Percentiles rank a stretch among this genome's conserved stretches.
phyloP scores from a whole-genome alignment of 1,140 invertebrate species.

The Arctopsyche grandis region DNA sequence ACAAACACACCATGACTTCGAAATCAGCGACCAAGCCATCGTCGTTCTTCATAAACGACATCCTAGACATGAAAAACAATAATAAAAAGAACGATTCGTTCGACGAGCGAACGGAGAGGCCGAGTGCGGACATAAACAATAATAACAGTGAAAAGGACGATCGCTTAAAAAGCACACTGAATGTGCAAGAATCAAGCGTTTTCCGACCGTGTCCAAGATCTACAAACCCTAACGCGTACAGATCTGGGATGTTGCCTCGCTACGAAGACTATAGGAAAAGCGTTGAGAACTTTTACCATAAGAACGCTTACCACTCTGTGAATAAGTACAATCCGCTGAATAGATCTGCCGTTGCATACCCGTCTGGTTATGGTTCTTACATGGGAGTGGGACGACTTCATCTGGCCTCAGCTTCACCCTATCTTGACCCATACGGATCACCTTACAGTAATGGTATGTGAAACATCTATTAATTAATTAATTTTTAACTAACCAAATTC shows the following conservation, averaged over 20 bases:
- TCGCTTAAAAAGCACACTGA: not conserved
- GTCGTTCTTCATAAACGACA: conserved; percentile 52
- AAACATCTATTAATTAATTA: too few species aligned
- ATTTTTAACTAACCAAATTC: too few species aligned
- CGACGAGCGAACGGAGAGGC: not conserved
- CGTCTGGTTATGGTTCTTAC: conserved; percentile 6
- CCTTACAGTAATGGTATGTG: conserved; percentile 17
- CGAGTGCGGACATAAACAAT: conserved; percentile 12
- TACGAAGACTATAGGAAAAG: not conserved
- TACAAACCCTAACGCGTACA: not conserved
- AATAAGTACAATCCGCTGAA: not conserved
- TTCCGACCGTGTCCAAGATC: conserved; percentile 9
- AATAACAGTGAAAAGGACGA: conserved; percentile 20
- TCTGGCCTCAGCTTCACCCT: not conserved
- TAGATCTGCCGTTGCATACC: conserved; percentile 11
- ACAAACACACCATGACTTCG: conserved; percentile 39
- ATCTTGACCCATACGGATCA: not conserved
- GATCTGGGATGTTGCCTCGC: not conserved
- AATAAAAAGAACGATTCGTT: not conserved
- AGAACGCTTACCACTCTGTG: conserved; percentile 8
- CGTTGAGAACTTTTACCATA: not conserved
- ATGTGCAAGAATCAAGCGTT: conserved; percentile 7
- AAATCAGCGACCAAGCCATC: conserved; percentile 41
- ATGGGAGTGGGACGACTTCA: not conserved
- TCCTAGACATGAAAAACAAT: conserved; percentile 20